Evolutionary conservation across 2,888 invertebrate species (phyloP), one percentile per base, ranked within the genome.

Genomic region (Diploptera punctata): DNA sequence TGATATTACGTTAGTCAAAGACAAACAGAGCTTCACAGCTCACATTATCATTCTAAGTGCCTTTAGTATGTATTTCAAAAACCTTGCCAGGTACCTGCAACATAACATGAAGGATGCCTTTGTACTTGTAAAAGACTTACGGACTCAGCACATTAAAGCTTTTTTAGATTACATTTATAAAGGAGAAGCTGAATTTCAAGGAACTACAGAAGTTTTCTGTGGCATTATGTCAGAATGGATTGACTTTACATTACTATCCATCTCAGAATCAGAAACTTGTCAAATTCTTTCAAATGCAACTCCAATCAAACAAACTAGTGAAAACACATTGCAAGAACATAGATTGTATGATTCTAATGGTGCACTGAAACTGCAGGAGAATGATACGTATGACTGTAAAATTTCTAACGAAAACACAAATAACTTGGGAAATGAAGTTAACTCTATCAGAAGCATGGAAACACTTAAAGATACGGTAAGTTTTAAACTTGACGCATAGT

Each of bases 131-230:
- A 61, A 70, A 44, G 67, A 70, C 29, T 67, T 72, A 3, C 31
- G 52, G 5, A 24, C 38, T 24, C 44, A 71, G 10, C 33, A 67
- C 26, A 18, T 73, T 7, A 60, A 71, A 52, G 69, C 74, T 13
- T 73, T 73, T 38, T 43, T 75, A 16, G 71, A 75, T 18, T 74
- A 73, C 44, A 38, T 75, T 19, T 75, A 74, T 38, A 71, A 68
- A 21, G 75, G 74, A 31, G 73, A 74, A 43, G 72, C 71, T 19
- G 61, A 70, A 24, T 75, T 73, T 61, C n/a, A 13, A 1, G 75
- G 75, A 2, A 68, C 65, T 19, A 38, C 49, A 13, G 54, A 71
- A 60, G 72, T 73, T 21, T 74, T 74, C 54, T 67, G 52, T 33
- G 18, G 29, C 10, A 38, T 57, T n/a, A 74, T 75, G 73, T 70